These are phyloP conservation scores for Nothoprocta pentlandii DNA, from an alignment of 2,113 vertebrate species.

Conservation along the genomic window DNA sequence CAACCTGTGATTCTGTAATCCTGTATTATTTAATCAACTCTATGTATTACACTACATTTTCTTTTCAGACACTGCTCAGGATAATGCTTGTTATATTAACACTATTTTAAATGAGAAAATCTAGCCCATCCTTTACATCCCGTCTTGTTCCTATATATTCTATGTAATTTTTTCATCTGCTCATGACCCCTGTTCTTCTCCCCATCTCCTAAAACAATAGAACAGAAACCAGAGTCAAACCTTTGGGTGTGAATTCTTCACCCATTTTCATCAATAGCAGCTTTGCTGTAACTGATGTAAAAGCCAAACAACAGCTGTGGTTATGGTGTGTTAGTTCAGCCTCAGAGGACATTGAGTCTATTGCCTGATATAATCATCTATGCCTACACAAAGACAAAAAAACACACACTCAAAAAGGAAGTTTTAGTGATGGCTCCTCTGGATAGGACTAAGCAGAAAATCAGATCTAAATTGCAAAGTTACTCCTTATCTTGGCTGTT, in stretches of 20 bases:
- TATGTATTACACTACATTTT: neutral
- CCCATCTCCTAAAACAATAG: neutral
- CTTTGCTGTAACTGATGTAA: neutral
- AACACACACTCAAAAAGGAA: neutral
- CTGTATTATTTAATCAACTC: neutral
- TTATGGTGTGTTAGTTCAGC: neutral
- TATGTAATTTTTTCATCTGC: neutral
- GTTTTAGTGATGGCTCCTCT: neutral
- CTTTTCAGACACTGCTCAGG: neutral
- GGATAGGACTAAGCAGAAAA: neutral
- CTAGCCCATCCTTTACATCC: neutral
- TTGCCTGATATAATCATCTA: neutral
- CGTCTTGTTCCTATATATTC: neutral
- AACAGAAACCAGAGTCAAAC: neutral
- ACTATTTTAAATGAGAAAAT: neutral
- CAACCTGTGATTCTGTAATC: too few relatives aligned
- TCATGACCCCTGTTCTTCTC: neutral
- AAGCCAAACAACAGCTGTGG: rapidly evolving
- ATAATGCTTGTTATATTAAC: neutral
- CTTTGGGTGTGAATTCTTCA: neutral
- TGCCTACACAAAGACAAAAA: neutral
- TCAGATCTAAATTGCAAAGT: rapidly evolving
- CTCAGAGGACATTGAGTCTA: neutral
- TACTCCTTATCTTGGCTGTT: neutral
- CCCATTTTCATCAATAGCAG: neutral